Evolutionary conservation across 1,140 invertebrate species (phyloP).

Genomic region (Drosophila orena): DNA sequence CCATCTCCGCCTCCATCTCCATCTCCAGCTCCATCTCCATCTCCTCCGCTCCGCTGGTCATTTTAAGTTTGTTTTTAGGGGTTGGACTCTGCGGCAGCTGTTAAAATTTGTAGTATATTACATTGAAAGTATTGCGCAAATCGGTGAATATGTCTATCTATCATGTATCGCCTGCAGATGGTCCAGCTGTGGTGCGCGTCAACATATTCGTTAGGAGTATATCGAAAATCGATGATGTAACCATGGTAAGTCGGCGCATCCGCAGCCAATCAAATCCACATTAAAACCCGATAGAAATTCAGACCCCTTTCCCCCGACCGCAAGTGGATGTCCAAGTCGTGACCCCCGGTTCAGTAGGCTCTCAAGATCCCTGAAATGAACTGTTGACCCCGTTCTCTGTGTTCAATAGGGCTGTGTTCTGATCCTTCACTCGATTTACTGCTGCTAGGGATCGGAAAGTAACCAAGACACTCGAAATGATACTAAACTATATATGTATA

Average conservation of each 20-base stretch:
- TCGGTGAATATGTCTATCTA: conserved; percentile 79
- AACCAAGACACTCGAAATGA: conserved; percentile 33
- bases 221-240: conserved; percentile 99
- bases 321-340: conserved; percentile 34
- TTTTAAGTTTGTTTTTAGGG: conserved; percentile 43
- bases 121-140: conserved; percentile 63
- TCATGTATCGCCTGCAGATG: conserved; percentile 89
- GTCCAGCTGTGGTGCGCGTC: conserved; percentile 95
- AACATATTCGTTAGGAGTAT: conserved; percentile 99
- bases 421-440: conserved; percentile 14
- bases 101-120: conserved; percentile 69
- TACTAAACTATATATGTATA: conserved; percentile 43
- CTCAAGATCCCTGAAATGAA: conserved; percentile 17
- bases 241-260: conserved; percentile 93
- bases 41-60: conserved; percentile 9
- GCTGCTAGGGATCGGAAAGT: conserved; percentile 32
- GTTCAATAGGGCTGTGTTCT: conserved; percentile 5
- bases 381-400: background rate
- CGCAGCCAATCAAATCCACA: conserved; percentile 45
- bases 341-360: conserved; percentile 23
- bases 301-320: conserved; percentile 22
- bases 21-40: background rate
- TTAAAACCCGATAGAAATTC: conserved; percentile 21
- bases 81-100: conserved; percentile 46
- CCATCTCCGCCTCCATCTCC: background rate